Percentiles rank a stretch among this genome's conserved stretches.
phyloP scores from a whole-genome alignment of 1,140 invertebrate species.

The Asobara japonica region DNA sequence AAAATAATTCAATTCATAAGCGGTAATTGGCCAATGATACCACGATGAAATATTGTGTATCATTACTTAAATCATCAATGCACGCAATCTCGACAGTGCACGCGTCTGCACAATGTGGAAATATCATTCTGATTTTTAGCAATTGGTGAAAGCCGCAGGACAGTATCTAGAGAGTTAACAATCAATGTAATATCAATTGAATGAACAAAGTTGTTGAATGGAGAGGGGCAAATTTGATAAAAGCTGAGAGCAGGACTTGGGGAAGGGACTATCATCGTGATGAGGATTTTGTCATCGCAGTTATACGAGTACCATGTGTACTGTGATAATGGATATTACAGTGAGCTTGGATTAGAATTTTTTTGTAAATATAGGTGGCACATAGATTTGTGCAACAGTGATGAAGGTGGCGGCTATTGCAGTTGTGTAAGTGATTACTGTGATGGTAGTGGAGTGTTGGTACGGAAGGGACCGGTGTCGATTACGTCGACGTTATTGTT shows the following conservation, averaged over 20 bases:
- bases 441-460: slow-evolving; percentile 3
- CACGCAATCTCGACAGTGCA: too few species aligned
- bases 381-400: neutral
- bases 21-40: too few species aligned
- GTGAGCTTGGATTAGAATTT: slow-evolving; percentile 3
- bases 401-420: neutral
- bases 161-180: too few species aligned
- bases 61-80: too few species aligned
- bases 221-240: too few species aligned
- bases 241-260: neutral
- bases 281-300: slow-evolving; percentile 32
- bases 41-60: too few species aligned
- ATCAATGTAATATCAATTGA: too few species aligned
- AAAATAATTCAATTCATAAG: too few species aligned
- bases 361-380: slow-evolving; percentile 7
- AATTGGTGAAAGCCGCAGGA: too few species aligned
- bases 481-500: neutral
- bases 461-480: neutral
- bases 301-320: slow-evolving; percentile 28
- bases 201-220: too few species aligned
- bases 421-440: neutral
- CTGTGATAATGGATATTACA: slow-evolving; percentile 24
- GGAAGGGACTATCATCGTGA: slow-evolving; percentile 14
- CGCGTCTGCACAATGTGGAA: too few species aligned
- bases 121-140: too few species aligned